Conservation (phyloP, 2,113 vertebrate species). For the Vulpes ferrilata region DNA sequence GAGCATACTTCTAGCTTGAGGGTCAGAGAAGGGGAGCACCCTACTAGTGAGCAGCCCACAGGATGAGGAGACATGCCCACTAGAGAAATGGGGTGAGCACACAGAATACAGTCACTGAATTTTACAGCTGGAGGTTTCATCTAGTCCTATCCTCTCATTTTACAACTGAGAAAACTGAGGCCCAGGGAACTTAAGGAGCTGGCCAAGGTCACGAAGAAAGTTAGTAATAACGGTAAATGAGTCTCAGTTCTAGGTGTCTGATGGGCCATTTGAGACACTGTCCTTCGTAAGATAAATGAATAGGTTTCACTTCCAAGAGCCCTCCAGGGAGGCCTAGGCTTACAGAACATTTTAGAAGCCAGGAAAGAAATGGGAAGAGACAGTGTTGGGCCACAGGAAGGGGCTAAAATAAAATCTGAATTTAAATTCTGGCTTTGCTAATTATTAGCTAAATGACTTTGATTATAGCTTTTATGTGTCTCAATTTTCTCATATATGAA, state of each 20-base stretch:
- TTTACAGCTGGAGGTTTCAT: neutral
- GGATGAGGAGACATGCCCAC: neutral
- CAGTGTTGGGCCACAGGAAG: neutral
- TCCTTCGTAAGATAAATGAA: neutral
- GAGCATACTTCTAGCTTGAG: neutral
- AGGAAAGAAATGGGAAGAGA: neutral
- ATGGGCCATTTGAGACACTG: neutral
- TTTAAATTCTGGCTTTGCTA: neutral
- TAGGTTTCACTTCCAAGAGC: neutral
- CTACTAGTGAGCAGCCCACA: neutral
- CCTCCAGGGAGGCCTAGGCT: neutral
- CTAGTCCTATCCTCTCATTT: neutral
- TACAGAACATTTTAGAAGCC: neutral
- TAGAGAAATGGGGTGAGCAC: fast-evolving
- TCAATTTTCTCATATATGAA: slow-evolving; percentile 36
- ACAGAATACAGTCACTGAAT: neutral
- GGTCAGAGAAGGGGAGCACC: neutral
- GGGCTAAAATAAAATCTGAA: neutral
- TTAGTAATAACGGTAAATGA: slow-evolving; percentile 9
- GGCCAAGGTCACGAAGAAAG: neutral
- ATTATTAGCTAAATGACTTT: neutral
- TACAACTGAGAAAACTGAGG: neutral
- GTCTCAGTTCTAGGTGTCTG: neutral
- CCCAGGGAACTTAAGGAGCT: neutral
- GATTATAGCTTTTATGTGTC: neutral